Evolutionary conservation across 2,888 invertebrate genomes (phyloP).

Genomic region (Drosophila multiciliata): DNA sequence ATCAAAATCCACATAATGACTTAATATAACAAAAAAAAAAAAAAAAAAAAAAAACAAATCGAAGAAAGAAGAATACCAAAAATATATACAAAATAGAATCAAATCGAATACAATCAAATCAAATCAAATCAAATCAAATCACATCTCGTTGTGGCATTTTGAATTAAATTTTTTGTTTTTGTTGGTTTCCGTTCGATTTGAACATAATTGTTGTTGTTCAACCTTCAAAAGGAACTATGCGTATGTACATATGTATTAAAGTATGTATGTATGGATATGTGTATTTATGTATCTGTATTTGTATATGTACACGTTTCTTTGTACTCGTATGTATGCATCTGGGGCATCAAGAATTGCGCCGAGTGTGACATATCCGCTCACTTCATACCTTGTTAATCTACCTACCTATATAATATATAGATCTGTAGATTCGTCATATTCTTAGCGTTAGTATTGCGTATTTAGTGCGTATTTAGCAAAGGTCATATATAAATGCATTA

Average conservation of each 20-base stretch:
- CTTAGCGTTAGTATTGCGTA: slow-evolving; percentile 33
- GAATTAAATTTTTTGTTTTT: slow-evolving; percentile 20
- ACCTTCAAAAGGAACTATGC: slow-evolving; percentile 28
- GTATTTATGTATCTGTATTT: slow-evolving; percentile 29
- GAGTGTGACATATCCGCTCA: slow-evolving; percentile 52
- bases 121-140: slow-evolving; percentile 22
- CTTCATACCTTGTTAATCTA: slow-evolving; percentile 37
- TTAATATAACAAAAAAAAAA: slow-evolving; percentile 16
- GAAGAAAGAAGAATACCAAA: neutral
- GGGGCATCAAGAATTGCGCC: slow-evolving; percentile 48
- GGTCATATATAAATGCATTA: slow-evolving; percentile 19
- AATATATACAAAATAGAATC: slow-evolving; percentile 6
- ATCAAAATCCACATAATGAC: slow-evolving; percentile 19
- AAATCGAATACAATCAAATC: slow-evolving; percentile 26
- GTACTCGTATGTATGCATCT: slow-evolving; percentile 35
- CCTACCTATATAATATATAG: slow-evolving; percentile 30
- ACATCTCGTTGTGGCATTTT: slow-evolving; percentile 31
- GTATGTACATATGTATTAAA: slow-evolving; percentile 45
- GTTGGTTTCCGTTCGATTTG: slow-evolving; percentile 70
- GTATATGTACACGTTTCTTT: slow-evolving; percentile 18
- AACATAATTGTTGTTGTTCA: slow-evolving; percentile 71
- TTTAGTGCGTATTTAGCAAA: slow-evolving; percentile 40
- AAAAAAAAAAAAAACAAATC: slow-evolving; percentile 9
- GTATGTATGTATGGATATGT: slow-evolving; percentile 12
- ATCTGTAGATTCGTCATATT: slow-evolving; percentile 27